Percentiles rank a stretch among this genome's conserved stretches.
These are phyloP conservation scores for Quadroppia sp. DNA, from an alignment of 2,888 invertebrate genomes.

Conservation along the genomic window DNA sequence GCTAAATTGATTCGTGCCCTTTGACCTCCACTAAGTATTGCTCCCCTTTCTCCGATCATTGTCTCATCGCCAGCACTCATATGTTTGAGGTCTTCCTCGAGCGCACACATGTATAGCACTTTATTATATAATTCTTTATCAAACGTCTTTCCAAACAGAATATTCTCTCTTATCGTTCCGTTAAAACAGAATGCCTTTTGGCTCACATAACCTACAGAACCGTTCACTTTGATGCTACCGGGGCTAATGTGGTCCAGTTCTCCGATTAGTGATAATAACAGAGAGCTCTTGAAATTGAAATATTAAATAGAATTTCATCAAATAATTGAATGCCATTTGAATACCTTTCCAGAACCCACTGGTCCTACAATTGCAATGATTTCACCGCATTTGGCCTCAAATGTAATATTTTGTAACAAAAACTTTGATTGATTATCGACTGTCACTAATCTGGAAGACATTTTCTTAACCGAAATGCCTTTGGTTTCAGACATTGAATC, in stretches of 20 bases:
- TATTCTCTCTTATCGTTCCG: constrained; percentile 80
- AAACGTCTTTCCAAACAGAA: constrained; percentile 74
- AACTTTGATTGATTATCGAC: constrained; percentile 32
- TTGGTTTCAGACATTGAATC: neutral
- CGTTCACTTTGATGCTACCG: constrained; percentile 52
- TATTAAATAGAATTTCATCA: neutral
- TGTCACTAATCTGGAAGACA: neutral
- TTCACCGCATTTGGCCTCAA: constrained; percentile 53
- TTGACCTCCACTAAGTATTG: constrained; percentile 59
- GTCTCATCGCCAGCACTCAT: constrained; percentile 57
- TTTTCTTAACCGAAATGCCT: neutral
- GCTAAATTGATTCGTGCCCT: constrained; percentile 58
- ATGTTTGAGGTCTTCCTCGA: constrained; percentile 55
- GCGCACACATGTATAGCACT: constrained; percentile 56
- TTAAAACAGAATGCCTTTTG: constrained; percentile 49
- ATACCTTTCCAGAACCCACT: constrained; percentile 67
- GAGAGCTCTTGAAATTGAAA: constrained; percentile 49
- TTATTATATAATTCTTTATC: constrained; percentile 57
- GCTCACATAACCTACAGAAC: constrained; percentile 54
- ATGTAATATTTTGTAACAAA: constrained; percentile 48
- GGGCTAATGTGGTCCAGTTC: constrained; percentile 53
- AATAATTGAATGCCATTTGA: neutral
- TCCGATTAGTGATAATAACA: constrained; percentile 53
- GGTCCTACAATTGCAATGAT: constrained; percentile 67
- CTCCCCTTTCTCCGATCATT: constrained; percentile 59